These are phyloP conservation scores for Nematolebias whitei DNA, from an alignment of 2,113 vertebrate species.

Conservation along the genomic window DNA sequence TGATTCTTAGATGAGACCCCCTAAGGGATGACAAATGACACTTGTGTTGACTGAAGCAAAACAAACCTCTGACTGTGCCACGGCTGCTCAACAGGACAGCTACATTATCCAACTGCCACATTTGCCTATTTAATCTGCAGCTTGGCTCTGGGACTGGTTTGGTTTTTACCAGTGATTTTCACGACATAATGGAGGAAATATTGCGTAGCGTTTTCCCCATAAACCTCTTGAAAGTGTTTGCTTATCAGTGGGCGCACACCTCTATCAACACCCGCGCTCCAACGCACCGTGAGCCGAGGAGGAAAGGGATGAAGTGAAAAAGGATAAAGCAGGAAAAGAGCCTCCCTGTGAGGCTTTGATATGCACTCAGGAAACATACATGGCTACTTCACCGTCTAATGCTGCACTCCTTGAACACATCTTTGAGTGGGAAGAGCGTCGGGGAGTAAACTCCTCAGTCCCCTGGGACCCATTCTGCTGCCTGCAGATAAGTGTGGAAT, in stretches of 20 bases:
- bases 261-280: conserved; percentile 66
- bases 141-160: conserved; percentile 5
- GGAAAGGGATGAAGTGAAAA: conserved; percentile 23
- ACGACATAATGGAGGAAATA: conserved; percentile 40
- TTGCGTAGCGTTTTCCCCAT: conserved; percentile 45
- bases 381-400: conserved; percentile 57
- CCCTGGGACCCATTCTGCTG: conserved; percentile 62
- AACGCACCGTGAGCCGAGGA: conserved; percentile 40
- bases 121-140: conserved; percentile 37
- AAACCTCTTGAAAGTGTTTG: conserved; percentile 66
- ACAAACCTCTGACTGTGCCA: conserved; percentile 40
- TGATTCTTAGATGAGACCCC: conserved; percentile 53
- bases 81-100: conserved; percentile 35
- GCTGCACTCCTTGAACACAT: conserved; percentile 57
- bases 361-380: conserved; percentile 61
- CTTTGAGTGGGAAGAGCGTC: conserved; percentile 41
- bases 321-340: conserved; percentile 30
- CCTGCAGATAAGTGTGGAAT: conserved; percentile 71
- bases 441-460: conserved; percentile 49
- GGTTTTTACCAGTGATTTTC: conserved; percentile 42
- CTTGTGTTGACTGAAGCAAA: conserved; percentile 60
- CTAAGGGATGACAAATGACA: conserved; percentile 56
- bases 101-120: conserved; percentile 32
- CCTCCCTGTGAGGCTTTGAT: conserved; percentile 67
- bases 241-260: conserved; percentile 72